Conservation (phyloP, 2,888 invertebrate genomes). For the Ophioninae sp. region DNA sequence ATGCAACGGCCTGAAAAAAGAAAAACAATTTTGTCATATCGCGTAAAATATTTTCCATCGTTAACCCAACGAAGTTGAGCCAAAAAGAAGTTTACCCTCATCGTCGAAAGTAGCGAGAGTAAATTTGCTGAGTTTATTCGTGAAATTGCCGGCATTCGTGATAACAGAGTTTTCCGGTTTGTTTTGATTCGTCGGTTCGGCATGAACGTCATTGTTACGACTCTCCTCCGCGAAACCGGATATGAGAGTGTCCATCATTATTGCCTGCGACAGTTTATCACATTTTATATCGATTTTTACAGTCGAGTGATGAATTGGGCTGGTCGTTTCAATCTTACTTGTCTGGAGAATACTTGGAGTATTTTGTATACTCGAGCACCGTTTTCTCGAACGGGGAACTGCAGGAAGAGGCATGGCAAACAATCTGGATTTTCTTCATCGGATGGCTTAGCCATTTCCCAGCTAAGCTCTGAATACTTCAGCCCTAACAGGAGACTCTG, state of each 20-base stretch:
- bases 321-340: slow-evolving; percentile 75
- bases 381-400: slow-evolving; percentile 91
- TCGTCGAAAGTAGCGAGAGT: slow-evolving; percentile 95
- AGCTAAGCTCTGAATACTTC: slow-evolving; percentile 93
- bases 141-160: slow-evolving; percentile 81
- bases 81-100: slow-evolving; percentile 82
- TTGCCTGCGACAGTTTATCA: slow-evolving; percentile 82
- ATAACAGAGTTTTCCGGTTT: slow-evolving; percentile 69
- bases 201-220: slow-evolving; percentile 82
- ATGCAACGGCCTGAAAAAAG: slow-evolving; percentile 86
- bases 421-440: slow-evolving; percentile 92
- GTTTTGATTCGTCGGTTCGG: slow-evolving; percentile 76
- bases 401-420: slow-evolving; percentile 95
- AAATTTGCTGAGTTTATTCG: slow-evolving; percentile 92
- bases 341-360: slow-evolving; percentile 87
- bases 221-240: slow-evolving; percentile 91
- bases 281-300: slow-evolving; percentile 1
- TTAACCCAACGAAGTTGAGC: neutral
- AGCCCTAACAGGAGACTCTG: slow-evolving; percentile 92
- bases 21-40: slow-evolving; percentile 3
- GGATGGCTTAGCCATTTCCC: slow-evolving; percentile 95
- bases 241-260: slow-evolving; percentile 94
- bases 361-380: slow-evolving; percentile 91
- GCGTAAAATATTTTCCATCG: neutral
- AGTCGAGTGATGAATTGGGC: neutral